Conservation (phyloP, 2,888 invertebrate genomes). For the Horisme vitalbata region DNA sequence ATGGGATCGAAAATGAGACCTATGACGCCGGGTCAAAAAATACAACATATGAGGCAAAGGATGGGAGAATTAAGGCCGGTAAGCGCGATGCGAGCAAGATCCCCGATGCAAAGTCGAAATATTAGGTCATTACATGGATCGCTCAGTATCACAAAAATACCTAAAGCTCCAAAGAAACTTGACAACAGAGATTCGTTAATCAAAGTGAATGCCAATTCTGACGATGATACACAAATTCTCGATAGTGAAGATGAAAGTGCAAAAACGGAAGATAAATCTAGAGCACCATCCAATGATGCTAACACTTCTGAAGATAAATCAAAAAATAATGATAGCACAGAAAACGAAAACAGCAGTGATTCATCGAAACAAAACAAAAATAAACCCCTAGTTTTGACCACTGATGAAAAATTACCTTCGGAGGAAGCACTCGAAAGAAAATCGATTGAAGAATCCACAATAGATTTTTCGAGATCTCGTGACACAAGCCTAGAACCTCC, state of each 20-base stretch:
- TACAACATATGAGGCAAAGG: constrained; percentile 67
- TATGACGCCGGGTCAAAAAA: constrained; percentile 66
- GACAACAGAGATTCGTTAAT: constrained; percentile 42
- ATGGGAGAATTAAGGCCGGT: constrained; percentile 64
- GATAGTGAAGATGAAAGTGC: constrained; percentile 70
- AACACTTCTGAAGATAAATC: constrained; percentile 25
- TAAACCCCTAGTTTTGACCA: constrained; percentile 64
- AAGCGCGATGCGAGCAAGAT: constrained; percentile 58
- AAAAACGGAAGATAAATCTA: constrained; percentile 35
- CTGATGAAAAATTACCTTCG: constrained; percentile 70
- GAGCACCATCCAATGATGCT: constrained; percentile 33
- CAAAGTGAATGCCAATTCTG: constrained; percentile 56
- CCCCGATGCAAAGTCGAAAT: constrained; percentile 56
- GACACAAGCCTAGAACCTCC: constrained; percentile 29
- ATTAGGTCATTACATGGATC: constrained; percentile 69
- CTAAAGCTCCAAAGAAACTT: constrained; percentile 56
- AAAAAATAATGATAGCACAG: constrained; percentile 21
- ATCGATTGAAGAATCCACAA: constrained; percentile 42
- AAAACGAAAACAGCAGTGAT: constrained; percentile 28
- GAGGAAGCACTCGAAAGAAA: constrained; percentile 67
- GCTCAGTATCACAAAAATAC: constrained; percentile 73
- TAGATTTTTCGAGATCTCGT: constrained; percentile 36
- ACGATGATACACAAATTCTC: constrained; percentile 69
- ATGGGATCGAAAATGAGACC: constrained; percentile 65
- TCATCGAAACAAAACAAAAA: constrained; percentile 35